Evolutionary conservation across 2,797 vertebrate genomes (phyloP), one percentile per base, ranked within the genome.

Genomic region (Oophaga sylvatica): DNA sequence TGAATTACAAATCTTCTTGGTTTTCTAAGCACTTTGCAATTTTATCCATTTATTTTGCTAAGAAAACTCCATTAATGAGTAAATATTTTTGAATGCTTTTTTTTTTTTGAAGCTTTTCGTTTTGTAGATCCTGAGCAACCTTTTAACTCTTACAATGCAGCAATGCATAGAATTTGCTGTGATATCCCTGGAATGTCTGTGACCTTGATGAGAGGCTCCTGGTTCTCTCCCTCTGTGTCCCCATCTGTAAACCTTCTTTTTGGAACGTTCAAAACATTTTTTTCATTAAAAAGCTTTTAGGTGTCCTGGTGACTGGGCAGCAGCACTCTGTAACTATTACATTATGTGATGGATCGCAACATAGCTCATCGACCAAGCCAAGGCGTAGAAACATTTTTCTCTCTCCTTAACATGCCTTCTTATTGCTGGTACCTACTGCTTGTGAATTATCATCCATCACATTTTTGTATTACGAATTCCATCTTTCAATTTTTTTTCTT

Each of bases 201-300:
- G 87, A 89, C 87, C 87, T 89, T 89, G 83, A 59, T 3, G 7
- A 75, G 60, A 67, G 31, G 60, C 63, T 79, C 67, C 68, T 17
- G 22, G 56, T 71, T 82, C 57, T 26, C 45, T 3, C 19, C 62
- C 35, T 81, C 41, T 31, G 26, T 78, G 87, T 86, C 84, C 87
- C 80, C 87, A 89, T 86, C 87, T 89, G 80, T 89, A 89, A 81
- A 84, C 78, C 60, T 89, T 89, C 80, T 65, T 89, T 89, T 89
- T 81, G 79, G 84, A 86, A 75, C 35, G 73, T 68, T 86, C 83
- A 86, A 71, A 86, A 76, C 80, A 89, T 89, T 89, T 89, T 77
- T 86, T 89, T 79, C 83, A 89, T 89, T 89, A 89, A 89, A 89
- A 89, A 89, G 87, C 87, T 89, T 89, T 89, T 89, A 89, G 68